Base-by-base conservation (phyloP, 2,113 vertebrate genomes). In the Physeter macrocephalus region DNA sequence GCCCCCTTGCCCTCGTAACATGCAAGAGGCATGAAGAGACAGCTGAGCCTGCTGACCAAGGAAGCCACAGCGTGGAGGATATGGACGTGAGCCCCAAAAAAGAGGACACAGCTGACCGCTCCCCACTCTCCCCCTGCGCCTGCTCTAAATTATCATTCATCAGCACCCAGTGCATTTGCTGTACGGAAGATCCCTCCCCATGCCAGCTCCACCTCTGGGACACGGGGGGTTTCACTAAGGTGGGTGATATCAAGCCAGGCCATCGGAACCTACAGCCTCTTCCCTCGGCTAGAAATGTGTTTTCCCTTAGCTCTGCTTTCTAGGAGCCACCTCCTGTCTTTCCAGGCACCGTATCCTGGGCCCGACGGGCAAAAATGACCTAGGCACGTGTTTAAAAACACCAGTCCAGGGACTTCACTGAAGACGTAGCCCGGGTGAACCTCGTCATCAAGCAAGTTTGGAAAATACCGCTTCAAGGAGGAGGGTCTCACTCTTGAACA, bases 211-310 rank as follows among this genome's bases (percentile, higher is more conserved):
- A 34, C 61, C 54, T 88, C 54, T 29, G 21, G 7, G 12, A 52
- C 46, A 88, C 2, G 0, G 25, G 7, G 7, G 9, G 4, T 23
- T 69, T 77, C 43, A 46, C 78, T 29, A 4, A 5, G 17, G 11
- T 13, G 86, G 52, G 8, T n/a, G 39, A 59, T 11, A 3, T 9
- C 23, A 41, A 54, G 1, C 43, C 27, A 83, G 75, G 67, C 18
- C 1, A 36, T 43, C 14, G 0, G 36, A 36, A 29, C 9, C 36
- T 1, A 3, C 8, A 23, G 59, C 69, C 61, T 39, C 0, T 64
- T 43, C 82, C 69, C 31, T 39, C 34, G 46, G 31, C 36, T 57
- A 25, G 69, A 64, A 67, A 80, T 0, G 2, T 17, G 36, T 66
- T 39, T 88, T 64, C 23, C 7, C 39, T 21, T 21, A 66, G 13